A percentile compares a stretch with the other conserved stretches of the same genome.
phyloP scores from a whole-genome alignment of 2,113 vertebrate genomes.

The Pelusios castaneus region DNA sequence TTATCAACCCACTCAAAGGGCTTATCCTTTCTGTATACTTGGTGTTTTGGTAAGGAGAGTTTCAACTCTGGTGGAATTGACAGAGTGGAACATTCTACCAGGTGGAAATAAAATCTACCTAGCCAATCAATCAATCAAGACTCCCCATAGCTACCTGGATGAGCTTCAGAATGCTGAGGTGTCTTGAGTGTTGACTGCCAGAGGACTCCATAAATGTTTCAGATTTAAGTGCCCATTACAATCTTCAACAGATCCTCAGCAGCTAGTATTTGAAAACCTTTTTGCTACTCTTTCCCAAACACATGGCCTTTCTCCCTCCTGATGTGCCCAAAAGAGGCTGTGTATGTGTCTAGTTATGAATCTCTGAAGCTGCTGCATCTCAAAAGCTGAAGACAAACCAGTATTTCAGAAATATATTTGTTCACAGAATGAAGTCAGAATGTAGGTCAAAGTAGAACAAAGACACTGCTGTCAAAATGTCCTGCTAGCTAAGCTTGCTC shows the following conservation, averaged over 20 bases:
- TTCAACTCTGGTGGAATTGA: neutral
- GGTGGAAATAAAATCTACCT: neutral
- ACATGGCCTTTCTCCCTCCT: neutral
- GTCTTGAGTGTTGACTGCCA: neutral
- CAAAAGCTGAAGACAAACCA: neutral
- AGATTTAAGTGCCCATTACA: neutral
- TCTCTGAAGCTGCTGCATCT: neutral
- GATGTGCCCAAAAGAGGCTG: neutral
- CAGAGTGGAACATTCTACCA: neutral
- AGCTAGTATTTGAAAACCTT: neutral
- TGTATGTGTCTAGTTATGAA: neutral
- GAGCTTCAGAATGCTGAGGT: neutral
- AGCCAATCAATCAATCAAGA: neutral
- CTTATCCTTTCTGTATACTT: rapidly evolving
- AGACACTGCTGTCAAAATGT: neutral
- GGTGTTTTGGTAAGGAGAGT: neutral
- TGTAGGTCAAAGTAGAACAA: neutral
- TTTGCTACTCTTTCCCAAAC: neutral
- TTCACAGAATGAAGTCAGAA: neutral
- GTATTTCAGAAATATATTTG: rapidly evolving
- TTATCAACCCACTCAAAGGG: rapidly evolving
- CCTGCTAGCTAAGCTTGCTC: neutral
- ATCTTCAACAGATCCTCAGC: neutral
- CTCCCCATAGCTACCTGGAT: neutral
- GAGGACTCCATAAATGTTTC: neutral